phyloP scores from a whole-genome alignment of 2,113 vertebrate genomes.

The Zonotrichia leucophrys region DNA sequence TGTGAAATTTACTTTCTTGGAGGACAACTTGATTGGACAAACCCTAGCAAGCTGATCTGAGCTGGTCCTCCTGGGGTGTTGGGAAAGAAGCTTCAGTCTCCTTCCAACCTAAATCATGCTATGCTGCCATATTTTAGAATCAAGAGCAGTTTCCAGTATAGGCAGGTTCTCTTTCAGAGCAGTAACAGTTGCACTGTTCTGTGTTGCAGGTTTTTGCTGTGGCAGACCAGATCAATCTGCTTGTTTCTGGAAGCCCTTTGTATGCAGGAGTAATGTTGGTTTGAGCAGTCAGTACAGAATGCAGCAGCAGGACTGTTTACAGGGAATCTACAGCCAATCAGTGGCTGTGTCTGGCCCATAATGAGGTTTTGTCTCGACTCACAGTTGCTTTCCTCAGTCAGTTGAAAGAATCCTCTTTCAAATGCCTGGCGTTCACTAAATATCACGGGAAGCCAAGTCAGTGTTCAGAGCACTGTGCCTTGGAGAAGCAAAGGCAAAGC shows the following conservation, averaged over 20 bases:
- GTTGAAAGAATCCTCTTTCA: background rate
- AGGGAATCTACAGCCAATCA: background rate
- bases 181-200: background rate
- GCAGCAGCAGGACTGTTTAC: background rate
- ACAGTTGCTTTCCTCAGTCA: background rate
- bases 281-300: background rate
- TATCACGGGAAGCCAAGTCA: background rate
- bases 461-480: background rate
- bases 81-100: background rate
- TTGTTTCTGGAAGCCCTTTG: background rate
- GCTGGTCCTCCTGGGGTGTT: background rate
- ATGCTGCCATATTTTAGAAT: background rate
- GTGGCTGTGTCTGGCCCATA: background rate
- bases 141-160: background rate
- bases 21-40: background rate
- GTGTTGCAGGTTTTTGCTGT: background rate
- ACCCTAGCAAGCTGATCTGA: background rate
- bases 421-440: background rate
- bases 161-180: background rate
- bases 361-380: background rate
- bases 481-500: background rate
- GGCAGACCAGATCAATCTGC: background rate
- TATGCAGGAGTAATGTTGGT: background rate
- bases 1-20: background rate
- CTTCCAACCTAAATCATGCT: background rate